These are phyloP conservation scores for Trichacis sp. DNA, from an alignment of 2,888 invertebrate genomes.

Conservation along the genomic window DNA sequence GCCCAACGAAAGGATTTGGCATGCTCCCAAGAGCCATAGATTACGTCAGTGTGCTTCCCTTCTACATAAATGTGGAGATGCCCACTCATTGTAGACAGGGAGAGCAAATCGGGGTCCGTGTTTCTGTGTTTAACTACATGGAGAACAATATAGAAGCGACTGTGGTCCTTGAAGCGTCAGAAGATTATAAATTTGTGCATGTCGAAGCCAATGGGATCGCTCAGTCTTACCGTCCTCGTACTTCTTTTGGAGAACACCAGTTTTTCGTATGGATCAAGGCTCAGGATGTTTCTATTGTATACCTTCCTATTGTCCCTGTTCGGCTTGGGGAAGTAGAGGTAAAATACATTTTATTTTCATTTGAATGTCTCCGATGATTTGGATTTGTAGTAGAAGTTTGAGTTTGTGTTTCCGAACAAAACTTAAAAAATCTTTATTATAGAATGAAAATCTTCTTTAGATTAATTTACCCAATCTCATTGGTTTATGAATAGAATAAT, in stretches of 20 bases:
- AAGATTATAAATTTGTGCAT: slow-evolving; percentile 91
- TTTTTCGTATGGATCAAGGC: slow-evolving; percentile 89
- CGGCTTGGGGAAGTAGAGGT: slow-evolving; percentile 78
- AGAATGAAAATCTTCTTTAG: too few relatives aligned
- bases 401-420: too few relatives aligned
- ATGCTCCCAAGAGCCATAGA: slow-evolving; percentile 85
- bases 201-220: slow-evolving; percentile 89
- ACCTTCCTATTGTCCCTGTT: slow-evolving; percentile 90
- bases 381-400: too few relatives aligned
- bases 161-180: slow-evolving; percentile 86
- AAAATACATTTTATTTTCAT: too few relatives aligned
- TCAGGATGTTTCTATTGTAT: slow-evolving; percentile 85
- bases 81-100: slow-evolving; percentile 86
- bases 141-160: slow-evolving; percentile 85
- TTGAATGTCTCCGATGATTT: too few relatives aligned
- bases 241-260: slow-evolving; percentile 93
- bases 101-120: slow-evolving; percentile 92
- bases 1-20: slow-evolving; percentile 87
- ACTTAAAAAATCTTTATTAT: too few relatives aligned
- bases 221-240: slow-evolving; percentile 87
- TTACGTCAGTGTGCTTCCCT: slow-evolving; percentile 91
- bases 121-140: slow-evolving; percentile 95
- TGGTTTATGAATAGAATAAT: too few relatives aligned
- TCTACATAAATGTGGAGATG: slow-evolving; percentile 96
- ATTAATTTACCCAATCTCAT: too few relatives aligned